Evolutionary conservation across 2,113 vertebrate species (phyloP).

Genomic region (Bothrops jararaca): DNA sequence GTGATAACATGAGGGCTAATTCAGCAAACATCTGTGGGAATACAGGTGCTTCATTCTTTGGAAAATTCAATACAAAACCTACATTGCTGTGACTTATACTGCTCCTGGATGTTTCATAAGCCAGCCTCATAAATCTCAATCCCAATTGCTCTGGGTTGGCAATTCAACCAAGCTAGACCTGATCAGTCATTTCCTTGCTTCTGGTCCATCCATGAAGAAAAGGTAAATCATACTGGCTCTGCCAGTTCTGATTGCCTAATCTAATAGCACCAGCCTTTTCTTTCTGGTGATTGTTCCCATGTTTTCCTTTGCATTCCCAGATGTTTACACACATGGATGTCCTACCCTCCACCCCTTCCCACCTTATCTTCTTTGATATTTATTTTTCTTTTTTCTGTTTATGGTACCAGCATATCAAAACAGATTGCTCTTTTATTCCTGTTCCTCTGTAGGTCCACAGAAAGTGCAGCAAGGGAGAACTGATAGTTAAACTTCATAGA

Average conservation of each 20-base stretch:
- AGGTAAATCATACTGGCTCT: background rate
- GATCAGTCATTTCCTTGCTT: background rate
- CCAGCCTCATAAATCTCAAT: background rate
- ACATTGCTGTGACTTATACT: background rate
- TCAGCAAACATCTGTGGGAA: background rate
- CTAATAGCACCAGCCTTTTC: background rate
- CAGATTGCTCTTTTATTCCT: background rate
- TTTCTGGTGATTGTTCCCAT: background rate
- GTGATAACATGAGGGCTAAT: background rate
- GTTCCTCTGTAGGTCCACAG: background rate
- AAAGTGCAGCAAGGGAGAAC: background rate
- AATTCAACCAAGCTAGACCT: background rate
- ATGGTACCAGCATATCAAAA: background rate
- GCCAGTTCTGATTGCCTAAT: background rate
- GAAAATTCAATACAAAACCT: background rate
- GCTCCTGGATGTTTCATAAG: background rate
- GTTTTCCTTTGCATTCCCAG: background rate
- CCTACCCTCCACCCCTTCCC: background rate
- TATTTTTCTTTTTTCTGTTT: background rate
- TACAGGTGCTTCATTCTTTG: background rate
- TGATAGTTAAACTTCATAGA: background rate
- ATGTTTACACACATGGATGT: background rate
- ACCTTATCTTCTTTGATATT: background rate
- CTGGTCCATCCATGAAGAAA: background rate
- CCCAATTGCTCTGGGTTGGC: background rate